A percentile compares a stretch with the other conserved stretches of the same genome.
Conservation (phyloP, 2,113 vertebrate genomes). For the Sterna hirundo region DNA sequence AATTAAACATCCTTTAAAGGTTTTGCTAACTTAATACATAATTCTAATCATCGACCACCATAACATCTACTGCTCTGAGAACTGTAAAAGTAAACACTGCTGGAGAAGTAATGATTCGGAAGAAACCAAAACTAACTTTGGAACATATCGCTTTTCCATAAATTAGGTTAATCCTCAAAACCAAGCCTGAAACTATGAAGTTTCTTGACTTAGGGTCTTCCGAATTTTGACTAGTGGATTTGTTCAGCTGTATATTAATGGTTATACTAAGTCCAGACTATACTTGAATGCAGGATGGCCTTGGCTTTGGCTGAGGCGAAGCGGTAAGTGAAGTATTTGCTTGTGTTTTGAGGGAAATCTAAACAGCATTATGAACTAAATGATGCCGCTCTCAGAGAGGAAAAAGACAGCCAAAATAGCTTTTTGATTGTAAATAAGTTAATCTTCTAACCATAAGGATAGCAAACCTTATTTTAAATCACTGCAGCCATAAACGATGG, state of each 20-base stretch:
- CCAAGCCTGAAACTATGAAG: not conserved
- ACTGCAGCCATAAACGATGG: not conserved
- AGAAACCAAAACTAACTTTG: not conserved
- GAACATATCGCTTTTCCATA: not conserved
- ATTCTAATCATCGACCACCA: rapidly evolving
- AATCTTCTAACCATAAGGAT: not conserved
- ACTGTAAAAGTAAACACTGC: not conserved
- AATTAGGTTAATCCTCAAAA: not conserved
- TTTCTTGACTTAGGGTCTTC: not conserved
- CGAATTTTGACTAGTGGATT: not conserved
- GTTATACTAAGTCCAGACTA: not conserved
- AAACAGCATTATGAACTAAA: not conserved
- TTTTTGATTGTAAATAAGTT: not conserved
- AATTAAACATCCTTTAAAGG: not conserved
- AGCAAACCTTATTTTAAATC: not conserved
- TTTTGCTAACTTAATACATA: not conserved
- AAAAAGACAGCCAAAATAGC: not conserved
- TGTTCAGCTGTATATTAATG: not conserved
- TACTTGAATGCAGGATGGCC: not conserved
- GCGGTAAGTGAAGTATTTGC: not conserved
- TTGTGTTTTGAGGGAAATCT: not conserved
- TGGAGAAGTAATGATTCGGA: not conserved
- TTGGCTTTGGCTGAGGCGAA: not conserved
- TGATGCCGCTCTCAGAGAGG: not conserved
- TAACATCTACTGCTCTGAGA: not conserved